Percentiles rank a stretch among this genome's conserved stretches.
Conservation (phyloP, 2,113 vertebrate genomes). For the Laterallus jamaicensis region DNA sequence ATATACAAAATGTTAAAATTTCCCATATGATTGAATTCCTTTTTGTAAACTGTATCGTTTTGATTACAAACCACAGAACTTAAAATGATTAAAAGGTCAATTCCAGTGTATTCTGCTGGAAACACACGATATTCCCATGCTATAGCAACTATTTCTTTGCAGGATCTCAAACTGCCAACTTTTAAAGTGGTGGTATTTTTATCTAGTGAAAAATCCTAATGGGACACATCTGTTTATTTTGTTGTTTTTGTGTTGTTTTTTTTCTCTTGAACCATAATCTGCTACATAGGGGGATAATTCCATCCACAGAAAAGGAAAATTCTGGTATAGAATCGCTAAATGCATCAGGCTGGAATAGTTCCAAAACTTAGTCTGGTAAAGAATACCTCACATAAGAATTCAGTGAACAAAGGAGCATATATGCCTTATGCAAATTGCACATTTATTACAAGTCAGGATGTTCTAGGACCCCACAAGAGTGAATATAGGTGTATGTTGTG, state of each 20-base stretch:
- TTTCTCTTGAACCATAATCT: neutral
- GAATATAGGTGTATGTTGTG: neutral
- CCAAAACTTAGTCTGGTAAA: neutral
- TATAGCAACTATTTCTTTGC: neutral
- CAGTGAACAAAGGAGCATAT: neutral
- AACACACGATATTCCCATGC: neutral
- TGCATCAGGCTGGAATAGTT: rapidly evolving
- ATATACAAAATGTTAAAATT: neutral
- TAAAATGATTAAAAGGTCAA: neutral
- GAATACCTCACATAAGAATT: neutral
- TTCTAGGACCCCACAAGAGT: neutral
- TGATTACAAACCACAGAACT: neutral
- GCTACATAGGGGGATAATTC: neutral
- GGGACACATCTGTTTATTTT: neutral
- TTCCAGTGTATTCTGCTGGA: neutral
- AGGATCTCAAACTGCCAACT: neutral
- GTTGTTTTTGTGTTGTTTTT: too few relatives aligned
- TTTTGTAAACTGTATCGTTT: neutral
- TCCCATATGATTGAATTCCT: neutral
- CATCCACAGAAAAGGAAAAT: neutral
- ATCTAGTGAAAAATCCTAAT: neutral
- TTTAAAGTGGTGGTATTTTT: neutral
- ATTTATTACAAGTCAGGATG: neutral
- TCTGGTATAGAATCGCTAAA: neutral
- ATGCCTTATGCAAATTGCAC: neutral